phyloP scores from a whole-genome alignment of 2,113 vertebrate species.

The Mobula birostris region DNA sequence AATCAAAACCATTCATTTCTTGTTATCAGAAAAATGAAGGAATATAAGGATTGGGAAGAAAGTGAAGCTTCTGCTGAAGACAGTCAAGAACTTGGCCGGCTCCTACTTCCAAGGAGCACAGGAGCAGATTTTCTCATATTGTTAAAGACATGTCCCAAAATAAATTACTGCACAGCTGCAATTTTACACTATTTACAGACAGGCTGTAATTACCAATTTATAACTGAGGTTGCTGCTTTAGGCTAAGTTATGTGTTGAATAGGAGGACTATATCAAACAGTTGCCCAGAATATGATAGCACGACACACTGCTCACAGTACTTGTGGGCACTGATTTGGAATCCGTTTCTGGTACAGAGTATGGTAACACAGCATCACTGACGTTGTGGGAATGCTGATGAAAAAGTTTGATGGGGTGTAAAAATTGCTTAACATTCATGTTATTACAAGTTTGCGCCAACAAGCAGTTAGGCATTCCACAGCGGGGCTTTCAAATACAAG shows the following conservation, averaged over 20 bases:
- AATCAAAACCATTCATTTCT: background rate
- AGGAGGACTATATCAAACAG: background rate
- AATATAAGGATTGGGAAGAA: background rate
- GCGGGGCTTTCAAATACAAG: background rate
- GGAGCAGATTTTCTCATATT: background rate
- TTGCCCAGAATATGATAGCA: background rate
- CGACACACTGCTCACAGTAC: background rate
- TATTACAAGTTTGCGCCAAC: background rate
- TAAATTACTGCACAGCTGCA: background rate
- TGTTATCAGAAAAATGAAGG: background rate
- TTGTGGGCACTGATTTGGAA: background rate
- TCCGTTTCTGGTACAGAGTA: background rate
- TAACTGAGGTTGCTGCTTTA: background rate
- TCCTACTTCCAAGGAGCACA: background rate
- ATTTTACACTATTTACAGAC: background rate
- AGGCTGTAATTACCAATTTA: background rate
- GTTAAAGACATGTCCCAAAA: background rate
- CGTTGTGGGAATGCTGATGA: background rate
- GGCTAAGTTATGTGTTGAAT: background rate
- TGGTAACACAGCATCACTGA: background rate
- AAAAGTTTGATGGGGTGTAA: background rate
- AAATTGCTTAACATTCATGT: background rate
- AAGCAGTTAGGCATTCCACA: background rate
- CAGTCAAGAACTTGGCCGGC: background rate
- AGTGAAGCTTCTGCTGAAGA: background rate